These are phyloP conservation scores for Lamellibrachia luymesi DNA, from an alignment of 1,140 invertebrate genomes.

Conservation along the genomic window DNA sequence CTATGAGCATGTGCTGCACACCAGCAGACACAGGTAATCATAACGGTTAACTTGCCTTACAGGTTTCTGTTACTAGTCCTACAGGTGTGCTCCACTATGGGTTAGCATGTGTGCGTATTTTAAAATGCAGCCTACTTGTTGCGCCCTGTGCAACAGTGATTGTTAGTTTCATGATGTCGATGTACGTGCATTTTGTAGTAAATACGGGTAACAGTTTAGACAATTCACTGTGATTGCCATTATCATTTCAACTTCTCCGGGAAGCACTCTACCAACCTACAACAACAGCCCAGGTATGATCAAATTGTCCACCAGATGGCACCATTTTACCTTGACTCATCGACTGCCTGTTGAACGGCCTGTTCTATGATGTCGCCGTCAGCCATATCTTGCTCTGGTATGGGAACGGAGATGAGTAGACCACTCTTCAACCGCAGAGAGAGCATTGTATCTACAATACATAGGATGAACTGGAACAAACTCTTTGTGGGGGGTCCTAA, in stretches of 20 bases:
- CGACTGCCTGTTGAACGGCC: slow-evolving; percentile 73
- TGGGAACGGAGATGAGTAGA: slow-evolving; percentile 86
- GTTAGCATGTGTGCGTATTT: too few species aligned
- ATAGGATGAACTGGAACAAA: neutral
- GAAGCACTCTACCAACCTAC: neutral
- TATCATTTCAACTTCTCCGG: neutral
- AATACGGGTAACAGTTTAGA: neutral
- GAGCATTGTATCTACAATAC: slow-evolving; percentile 32
- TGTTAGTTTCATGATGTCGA: too few species aligned
- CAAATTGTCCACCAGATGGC: neutral
- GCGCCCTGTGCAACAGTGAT: too few species aligned
- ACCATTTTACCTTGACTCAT: slow-evolving; percentile 60
- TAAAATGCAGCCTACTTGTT: too few species aligned
- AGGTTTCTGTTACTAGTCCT: too few species aligned
- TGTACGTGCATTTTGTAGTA: too few species aligned
- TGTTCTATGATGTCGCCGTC: slow-evolving; percentile 65
- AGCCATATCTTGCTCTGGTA: slow-evolving; percentile 68
- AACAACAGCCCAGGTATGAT: neutral
- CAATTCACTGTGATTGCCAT: neutral
- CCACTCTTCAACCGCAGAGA: slow-evolving; percentile 72
- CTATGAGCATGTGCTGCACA: too few species aligned
- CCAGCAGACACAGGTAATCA: too few species aligned
- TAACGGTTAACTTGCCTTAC: too few species aligned
- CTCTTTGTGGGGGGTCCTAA: too few species aligned
- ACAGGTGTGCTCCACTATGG: too few species aligned